phyloP scores from a whole-genome alignment of 2,797 vertebrate species.

The Brachymystax lenok region DNA sequence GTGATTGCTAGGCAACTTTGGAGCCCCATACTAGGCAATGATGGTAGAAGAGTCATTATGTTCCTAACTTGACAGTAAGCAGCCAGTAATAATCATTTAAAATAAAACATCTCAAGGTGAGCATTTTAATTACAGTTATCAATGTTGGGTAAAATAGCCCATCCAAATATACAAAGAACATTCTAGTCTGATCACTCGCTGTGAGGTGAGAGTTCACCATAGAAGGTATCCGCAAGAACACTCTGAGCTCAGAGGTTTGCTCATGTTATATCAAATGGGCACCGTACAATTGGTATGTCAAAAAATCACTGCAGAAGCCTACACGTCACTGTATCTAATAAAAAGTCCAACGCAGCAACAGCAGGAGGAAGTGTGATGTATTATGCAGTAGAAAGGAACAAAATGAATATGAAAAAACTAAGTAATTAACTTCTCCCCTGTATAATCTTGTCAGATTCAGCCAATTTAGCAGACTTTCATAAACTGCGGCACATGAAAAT shows the following conservation, averaged over 20 bases:
- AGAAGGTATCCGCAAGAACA: no score
- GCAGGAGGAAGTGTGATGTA: conserved; percentile 8
- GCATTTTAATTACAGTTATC: not conserved
- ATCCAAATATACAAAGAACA: no score
- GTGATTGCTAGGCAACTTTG: not conserved
- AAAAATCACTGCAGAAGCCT: not conserved
- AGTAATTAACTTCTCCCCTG: conserved; percentile 50
- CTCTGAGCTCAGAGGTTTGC: no score
- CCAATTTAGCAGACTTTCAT: conserved; percentile 59
- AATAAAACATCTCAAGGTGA: not conserved
- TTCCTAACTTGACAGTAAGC: not conserved
- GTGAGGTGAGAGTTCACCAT: no score
- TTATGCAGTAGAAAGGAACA: conserved; percentile 23
- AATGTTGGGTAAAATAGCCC: no score
- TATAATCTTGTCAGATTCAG: conserved; percentile 55
- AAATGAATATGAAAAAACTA: conserved; percentile 39
- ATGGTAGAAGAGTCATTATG: not conserved
- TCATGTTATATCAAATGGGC: not conserved
- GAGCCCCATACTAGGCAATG: not conserved
- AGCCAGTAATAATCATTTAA: not conserved
- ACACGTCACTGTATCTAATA: conserved; percentile 17
- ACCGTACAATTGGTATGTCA: not conserved
- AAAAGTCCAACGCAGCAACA: conserved; percentile 26
- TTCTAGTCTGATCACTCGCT: no score
- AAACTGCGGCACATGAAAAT: conserved; percentile 38